phyloP scores from a whole-genome alignment of 1,140 invertebrate genomes.

The Drosophila varians region DNA sequence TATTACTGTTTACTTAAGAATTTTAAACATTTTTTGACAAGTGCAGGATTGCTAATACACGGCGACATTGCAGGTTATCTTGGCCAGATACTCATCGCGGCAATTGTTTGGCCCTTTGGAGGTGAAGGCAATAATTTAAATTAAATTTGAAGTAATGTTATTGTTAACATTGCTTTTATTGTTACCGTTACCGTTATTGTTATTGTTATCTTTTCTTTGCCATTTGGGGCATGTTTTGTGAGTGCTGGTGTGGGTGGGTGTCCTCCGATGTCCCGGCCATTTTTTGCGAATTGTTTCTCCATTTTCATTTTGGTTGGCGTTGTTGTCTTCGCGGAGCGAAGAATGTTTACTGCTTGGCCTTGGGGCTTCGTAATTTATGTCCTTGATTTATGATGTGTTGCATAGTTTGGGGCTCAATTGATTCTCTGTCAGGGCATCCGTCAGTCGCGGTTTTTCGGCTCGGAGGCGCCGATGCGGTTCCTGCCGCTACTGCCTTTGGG shows the following conservation, averaged over 20 bases:
- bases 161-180: slow-evolving; percentile 69
- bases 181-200: slow-evolving; percentile 71
- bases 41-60: slow-evolving; percentile 48
- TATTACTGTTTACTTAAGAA: too few relatives aligned
- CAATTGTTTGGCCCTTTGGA: slow-evolving; percentile 56
- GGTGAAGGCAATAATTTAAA: slow-evolving; percentile 70
- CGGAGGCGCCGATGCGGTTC: neutral
- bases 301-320: slow-evolving; percentile 37
- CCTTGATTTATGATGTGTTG: slow-evolving; percentile 72
- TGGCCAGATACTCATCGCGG: slow-evolving; percentile 62
- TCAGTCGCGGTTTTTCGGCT: slow-evolving; percentile 4
- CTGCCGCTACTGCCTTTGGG: slow-evolving; percentile 53
- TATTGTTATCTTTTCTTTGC: slow-evolving; percentile 63
- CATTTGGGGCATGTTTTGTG: slow-evolving; percentile 2
- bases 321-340: slow-evolving; percentile 15
- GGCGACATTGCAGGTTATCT: slow-evolving; percentile 68
- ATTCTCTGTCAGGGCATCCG: slow-evolving; percentile 46
- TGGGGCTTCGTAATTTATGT: slow-evolving; percentile 57
- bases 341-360: slow-evolving; percentile 4
- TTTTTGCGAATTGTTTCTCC: slow-evolving; percentile 67
- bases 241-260: slow-evolving; percentile 1
- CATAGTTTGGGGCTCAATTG: slow-evolving; percentile 74
- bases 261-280: neutral
- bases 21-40: neutral
- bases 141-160: slow-evolving; percentile 81